Conservation (phyloP, 2,888 invertebrate species). For the Lucinisca nassula region DNA sequence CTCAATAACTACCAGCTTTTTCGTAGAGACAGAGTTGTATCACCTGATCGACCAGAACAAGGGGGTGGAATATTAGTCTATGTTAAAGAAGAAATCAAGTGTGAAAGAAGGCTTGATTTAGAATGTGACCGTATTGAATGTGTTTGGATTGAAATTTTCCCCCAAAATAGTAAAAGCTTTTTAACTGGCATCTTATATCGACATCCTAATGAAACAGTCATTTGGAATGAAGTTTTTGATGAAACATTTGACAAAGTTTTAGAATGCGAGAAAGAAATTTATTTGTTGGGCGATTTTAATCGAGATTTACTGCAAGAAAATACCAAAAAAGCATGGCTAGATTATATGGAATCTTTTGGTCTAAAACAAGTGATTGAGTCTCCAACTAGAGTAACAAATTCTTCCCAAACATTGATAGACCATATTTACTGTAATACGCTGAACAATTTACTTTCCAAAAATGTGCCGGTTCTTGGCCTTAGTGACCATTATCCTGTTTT, state of each 20-base stretch:
- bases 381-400: too few relatives aligned
- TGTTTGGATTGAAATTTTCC: not conserved
- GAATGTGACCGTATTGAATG: too few relatives aligned
- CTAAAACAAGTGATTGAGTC: not conserved
- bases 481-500: slow-evolving; percentile 3
- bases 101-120: not conserved
- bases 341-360: not conserved
- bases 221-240: not conserved
- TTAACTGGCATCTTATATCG: not conserved
- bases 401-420: too few relatives aligned
- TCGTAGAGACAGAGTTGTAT: not conserved
- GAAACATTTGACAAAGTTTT: not conserved
- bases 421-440: too few relatives aligned
- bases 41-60: too few relatives aligned
- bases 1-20: not conserved
- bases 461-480: not conserved
- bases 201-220: not conserved
- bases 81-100: not conserved
- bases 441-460: too few relatives aligned
- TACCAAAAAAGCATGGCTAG: not conserved
- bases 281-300: too few relatives aligned
- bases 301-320: not conserved
- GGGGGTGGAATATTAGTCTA: not conserved
- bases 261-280: too few relatives aligned
- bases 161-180: not conserved